Base-by-base conservation (phyloP, 2,888 invertebrate species). In the Macrosoma leucophasiata region DNA sequence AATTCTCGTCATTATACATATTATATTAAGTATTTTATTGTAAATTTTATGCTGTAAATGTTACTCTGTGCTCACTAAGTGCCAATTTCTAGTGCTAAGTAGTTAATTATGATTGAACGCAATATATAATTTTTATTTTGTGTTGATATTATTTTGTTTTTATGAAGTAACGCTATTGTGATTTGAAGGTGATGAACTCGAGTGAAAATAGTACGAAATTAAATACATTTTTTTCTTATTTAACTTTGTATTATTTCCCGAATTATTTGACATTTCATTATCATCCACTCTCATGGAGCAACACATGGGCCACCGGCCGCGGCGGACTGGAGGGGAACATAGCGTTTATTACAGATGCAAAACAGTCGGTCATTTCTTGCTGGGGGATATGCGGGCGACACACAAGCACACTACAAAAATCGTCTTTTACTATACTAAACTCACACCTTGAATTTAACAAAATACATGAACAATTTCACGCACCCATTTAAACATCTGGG, bases 1-100 rank as follows among this genome's bases (percentile, higher is more conserved):
- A 47, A 41, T 37, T 36, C 36, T 44, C 40, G 45, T 52, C 50
- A 56, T 52, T 50, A 53, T 55, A 52, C 38, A 40, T 53, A 53
- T 40, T 43, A 41, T 36, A 26, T 19, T 48, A 46, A 45, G 39
- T 39, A 39, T 41, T 34, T 35, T n/a, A n/a, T 27, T 41, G 34
- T 46, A 39, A 39, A 42, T 46, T 39, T 45, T 29, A 41, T 23
- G 33, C 39, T 64, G 63, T 69, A 65, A 58, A 63, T 67, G 51
- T 58, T 57, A 50, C 39, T 49, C 44, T 52, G 73, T 72, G 79
- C 82, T 81, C 81, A 78, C 53, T 62, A 75, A 72, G 81, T 82
- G 81, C 81, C 81, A 81, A 82, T 59, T 42, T 46, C 30, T 74
- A 75, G 65, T 46, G 36, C 39, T 76, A 79, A 77, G 76, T 78